Evolutionary conservation across 2,797 vertebrate species (phyloP), one percentile per base, ranked within the genome.

Genomic region (Cossypha niveicapilla): DNA sequence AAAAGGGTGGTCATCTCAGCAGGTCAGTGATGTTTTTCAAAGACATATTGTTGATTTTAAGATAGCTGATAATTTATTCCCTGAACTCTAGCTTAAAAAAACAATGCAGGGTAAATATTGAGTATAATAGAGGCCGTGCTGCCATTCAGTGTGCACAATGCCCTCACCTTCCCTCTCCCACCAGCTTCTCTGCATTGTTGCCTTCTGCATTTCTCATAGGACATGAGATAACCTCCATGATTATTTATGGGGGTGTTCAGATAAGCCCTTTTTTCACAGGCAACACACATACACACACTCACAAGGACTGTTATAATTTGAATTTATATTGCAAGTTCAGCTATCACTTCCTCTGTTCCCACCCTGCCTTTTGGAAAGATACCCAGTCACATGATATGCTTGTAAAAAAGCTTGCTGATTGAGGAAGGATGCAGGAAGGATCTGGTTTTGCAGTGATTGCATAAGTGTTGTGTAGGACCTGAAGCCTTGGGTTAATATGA

Each of bases 391-490:
- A 95, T 27, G 61, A 63, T 51, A 22, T 54, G 50, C 73, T 74
- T 51, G 82, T 72, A 30, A 93, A 93, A 95, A 77, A 76, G 92
- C 82, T 86, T 88, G 79, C 91, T 95, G 61, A 95, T 95, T 93
- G 95, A 96, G 93, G 94, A 96, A 96, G 95, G 94, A 90, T 93
- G 80, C 81, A 93, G 91, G 96, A 94, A 96, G 94, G 91, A 91
- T 94, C 86, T 91, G 95, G 90, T 90, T 94, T 92, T 91, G 71
- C 79, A 94, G 91, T 86, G 81, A 72, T 86, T 94, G 70, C 57
- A 24, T 89, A 87, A 96, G 84, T 74, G 54, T 45, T 41, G 27
- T 39, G 32, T 25, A 66, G 78, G 51, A 82, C 73, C 81, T 77
- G 70, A 54, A 88, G 53, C 45, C 35, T 48, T 56, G 56, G 60